These are phyloP conservation scores for Actinopyga echinites DNA, from an alignment of 53 echinoderm and acorn worm genomes.

Conservation along the genomic window DNA sequence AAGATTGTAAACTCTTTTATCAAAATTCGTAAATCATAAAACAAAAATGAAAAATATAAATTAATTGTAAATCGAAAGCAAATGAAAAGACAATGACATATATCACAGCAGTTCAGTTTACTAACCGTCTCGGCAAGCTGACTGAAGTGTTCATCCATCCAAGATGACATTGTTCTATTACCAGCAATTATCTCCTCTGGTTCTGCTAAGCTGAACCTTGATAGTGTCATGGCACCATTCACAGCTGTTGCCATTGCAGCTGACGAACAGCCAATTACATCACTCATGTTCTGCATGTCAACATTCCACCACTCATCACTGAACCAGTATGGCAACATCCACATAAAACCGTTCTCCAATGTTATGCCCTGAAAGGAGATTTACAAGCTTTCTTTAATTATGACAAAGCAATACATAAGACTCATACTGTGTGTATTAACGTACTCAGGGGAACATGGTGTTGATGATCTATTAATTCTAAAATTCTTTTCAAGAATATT, in stretches of 20 bases:
- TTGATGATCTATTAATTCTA: no score
- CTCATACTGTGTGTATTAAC: no score
- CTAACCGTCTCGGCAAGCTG: slow-evolving; percentile 54
- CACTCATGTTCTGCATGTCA: slow-evolving; percentile 66
- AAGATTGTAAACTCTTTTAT: no score
- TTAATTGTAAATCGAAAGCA: background rate
- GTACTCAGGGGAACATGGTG: no score
- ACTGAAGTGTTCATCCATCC: slow-evolving; percentile 54
- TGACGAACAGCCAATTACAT: slow-evolving; percentile 72
- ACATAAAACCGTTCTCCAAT: slow-evolving; percentile 74
- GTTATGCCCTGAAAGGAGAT: slow-evolving; percentile 59
- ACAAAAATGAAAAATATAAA: background rate
- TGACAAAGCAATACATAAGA: no score
- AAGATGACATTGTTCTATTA: slow-evolving; percentile 56
- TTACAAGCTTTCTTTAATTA: no score
- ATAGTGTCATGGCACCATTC: slow-evolving; percentile 73
- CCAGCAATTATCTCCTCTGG: slow-evolving; percentile 61
- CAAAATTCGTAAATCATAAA: background rate
- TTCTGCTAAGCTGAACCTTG: slow-evolving; percentile 62
- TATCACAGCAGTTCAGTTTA: background rate
- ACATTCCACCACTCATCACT: slow-evolving; percentile 84
- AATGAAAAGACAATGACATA: background rate
- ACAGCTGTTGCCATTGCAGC: slow-evolving; percentile 73
- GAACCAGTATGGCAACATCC: slow-evolving; percentile 83
- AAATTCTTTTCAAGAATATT: no score